phyloP scores from a whole-genome alignment of 1,140 invertebrate species.

The Atopsyche davidsoni region DNA sequence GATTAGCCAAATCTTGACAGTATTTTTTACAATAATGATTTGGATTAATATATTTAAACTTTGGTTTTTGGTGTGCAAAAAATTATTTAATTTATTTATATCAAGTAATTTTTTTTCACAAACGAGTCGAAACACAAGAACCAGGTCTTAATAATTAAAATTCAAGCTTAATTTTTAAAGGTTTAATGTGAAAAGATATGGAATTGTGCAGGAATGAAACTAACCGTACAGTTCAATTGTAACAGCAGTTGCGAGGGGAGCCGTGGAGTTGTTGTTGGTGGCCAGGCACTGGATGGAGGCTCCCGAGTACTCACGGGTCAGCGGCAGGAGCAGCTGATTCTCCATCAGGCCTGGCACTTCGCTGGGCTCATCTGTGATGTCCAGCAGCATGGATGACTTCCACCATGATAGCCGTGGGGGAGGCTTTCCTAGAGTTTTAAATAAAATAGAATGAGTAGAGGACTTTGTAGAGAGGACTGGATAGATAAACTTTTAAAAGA shows the following conservation, averaged over 20 bases:
- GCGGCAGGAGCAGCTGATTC: slow-evolving; percentile 55
- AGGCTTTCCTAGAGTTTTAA: slow-evolving; percentile 50
- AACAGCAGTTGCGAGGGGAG: slow-evolving; percentile 44
- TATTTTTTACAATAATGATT: too few relatives aligned
- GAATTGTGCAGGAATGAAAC: slow-evolving; percentile 27
- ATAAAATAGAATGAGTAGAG: too few relatives aligned
- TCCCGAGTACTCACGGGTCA: slow-evolving; percentile 54
- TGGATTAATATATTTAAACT: too few relatives aligned
- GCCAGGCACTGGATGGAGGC: slow-evolving; percentile 58
- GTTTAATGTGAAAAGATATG: neutral
- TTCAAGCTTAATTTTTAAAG: neutral
- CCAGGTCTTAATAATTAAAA: too few relatives aligned
- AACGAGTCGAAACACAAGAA: too few relatives aligned
- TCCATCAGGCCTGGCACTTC: slow-evolving; percentile 51
- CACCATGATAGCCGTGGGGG: slow-evolving; percentile 63
- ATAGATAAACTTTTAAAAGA: too few relatives aligned
- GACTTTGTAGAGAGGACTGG: too few relatives aligned
- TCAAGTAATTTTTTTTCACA: neutral
- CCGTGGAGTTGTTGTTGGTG: slow-evolving; percentile 59
- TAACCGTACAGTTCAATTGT: slow-evolving; percentile 43
- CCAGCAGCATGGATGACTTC: slow-evolving; percentile 59
- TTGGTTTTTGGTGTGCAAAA: neutral
- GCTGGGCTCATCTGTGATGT: slow-evolving; percentile 58
- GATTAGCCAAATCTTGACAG: too few relatives aligned
- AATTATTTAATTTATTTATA: neutral